Evolutionary conservation across 2,113 vertebrate species (phyloP), one percentile per base, ranked within the genome.

Genomic region (Eublepharis macularius): DNA sequence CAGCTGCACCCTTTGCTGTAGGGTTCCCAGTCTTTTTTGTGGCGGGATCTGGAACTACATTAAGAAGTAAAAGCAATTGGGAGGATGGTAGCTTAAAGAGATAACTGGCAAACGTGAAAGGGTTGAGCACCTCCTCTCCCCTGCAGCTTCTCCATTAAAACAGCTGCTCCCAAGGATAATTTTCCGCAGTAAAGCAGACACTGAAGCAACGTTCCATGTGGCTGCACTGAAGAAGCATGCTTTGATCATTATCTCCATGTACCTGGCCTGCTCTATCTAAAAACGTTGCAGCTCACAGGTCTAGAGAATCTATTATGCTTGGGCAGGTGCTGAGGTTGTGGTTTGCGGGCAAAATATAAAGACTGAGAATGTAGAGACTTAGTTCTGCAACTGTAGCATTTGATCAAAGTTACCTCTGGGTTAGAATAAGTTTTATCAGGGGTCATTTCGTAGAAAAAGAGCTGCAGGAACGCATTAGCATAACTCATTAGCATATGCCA

Each of bases 391-490:
- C 85, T 16, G 19, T 63, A 14, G 82, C 86, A 80, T 0, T 1
- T 83, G 90, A 85, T 10, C 88, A 84, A 76, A 90, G 75, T 29
- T 63, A 73, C 74, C 81, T 90, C 89, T 89, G 70, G 57, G 88
- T 83, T 63, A 90, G 85, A 84, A 36, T 9, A 82, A 66, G 41
- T 43, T 47, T 79, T 47, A 8, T 63, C n/a, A n/a, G n/a, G n/a
- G n/a, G n/a, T n/a, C n/a, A n/a, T n/a, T n/a, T n/a, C n/a, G n/a
- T n/a, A n/a, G n/a, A n/a, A n/a, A n/a, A n/a, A n/a, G n/a, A n/a
- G n/a, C n/a, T n/a, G n/a, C n/a, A n/a, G n/a, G n/a, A n/a, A n/a
- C n/a, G n/a, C n/a, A n/a, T n/a, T n/a, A n/a, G n/a, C n/a, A n/a
- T n/a, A n/a, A n/a, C n/a, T n/a, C n/a, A n/a, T n/a, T n/a, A n/a